Base-by-base conservation (phyloP, 2,113 vertebrate genomes). In the Patagioenas fasciata region DNA sequence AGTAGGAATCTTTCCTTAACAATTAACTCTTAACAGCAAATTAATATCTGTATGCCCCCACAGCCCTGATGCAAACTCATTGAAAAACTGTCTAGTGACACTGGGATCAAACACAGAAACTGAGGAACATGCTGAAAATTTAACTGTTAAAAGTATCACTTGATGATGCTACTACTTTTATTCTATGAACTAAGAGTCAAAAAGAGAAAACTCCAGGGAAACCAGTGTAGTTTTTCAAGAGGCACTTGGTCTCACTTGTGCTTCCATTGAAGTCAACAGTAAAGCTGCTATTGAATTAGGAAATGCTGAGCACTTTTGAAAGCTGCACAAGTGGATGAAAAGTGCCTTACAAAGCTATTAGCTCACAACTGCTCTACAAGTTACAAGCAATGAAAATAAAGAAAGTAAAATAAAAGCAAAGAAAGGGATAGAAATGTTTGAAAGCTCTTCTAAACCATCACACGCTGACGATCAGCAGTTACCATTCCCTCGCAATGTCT, bases 401-500 rank as follows among this genome's bases (percentile, higher is more conserved):
- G 73, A 11, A 75, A 70, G 92, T 9, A 11, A 83, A 97, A 88
- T 6, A 9, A 89, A 93, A 90, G 88, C 88, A 80, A 95, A 94
- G 80, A 58, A 94, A 85, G 54, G 38, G 47, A 28, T 23, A 70
- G 85, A 74, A 83, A 80, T 67, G 85, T 80, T 80, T 88, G 64
- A 88, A 97, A 96, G 88, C 88, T 65, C 34, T 95, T 90, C 64
- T 80, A 94, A 91, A 26, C 4, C 91, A 71, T 93, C 67, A 40
- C 21, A 5, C 0, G 9, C 87, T 53, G 84, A 29, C 74, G 19
- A 61, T 66, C 48, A 48, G 60, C 47, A 56, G 80, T 66, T 40
- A 15, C 28, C 9, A n/a, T 17, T 40, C 48, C 40, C 61, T 26
- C 3, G 3, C 54, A 24, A 86, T 21, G 69, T 66, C 77, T 96